Base-by-base conservation (phyloP, 2,888 invertebrate genomes). In the Helicoverpa assulta region DNA sequence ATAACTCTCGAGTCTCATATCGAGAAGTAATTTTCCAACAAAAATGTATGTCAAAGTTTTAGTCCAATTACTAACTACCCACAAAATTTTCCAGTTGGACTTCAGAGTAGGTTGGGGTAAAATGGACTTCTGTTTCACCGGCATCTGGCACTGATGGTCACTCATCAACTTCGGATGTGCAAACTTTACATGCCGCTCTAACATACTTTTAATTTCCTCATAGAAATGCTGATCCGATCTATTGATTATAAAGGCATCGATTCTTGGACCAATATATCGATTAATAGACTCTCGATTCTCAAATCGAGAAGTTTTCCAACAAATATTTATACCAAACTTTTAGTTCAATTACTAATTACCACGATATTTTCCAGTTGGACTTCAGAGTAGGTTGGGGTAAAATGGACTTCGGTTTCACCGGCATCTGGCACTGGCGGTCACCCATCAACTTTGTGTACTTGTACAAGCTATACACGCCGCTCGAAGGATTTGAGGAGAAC, bases 401-500 rank as follows among this genome's bases (percentile, higher is more conserved):
- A 59, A 96, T 98, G 85, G 96, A 97, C 60, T 96, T 97, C 40
- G 98, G 98, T 8, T 97, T 98, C 89, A 97, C 97, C 0, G 98
- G 98, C 53, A 97, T 97, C 53, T 98, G 98, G 97, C 97, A 97
- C 85, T 97, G 96, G 91, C 94, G 88, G 12, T 95, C 91, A 58
- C 88, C 97, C 18, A 96, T 97, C 16, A 97, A 98, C 90, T 98
- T 98, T 77, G 97, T 98, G 76, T 98, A 98, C 89, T 96, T 97
- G 0, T 98, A 98, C 90, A 96, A 97, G 80, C 91, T 98, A 52
- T 98, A 97, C 86, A 98, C 98, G 0, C 98, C 98, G 0, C 90
- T 98, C n/a, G 96, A 97, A 83, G 97, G 97, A 5, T 97, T 98
- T 78, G 97, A 98, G 85, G 97, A 98, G 86, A 98, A 97, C 84